Evolutionary conservation across 2,113 vertebrate genomes (phyloP), one percentile per base, ranked within the genome.

Genomic region (Coturnix japonica): DNA sequence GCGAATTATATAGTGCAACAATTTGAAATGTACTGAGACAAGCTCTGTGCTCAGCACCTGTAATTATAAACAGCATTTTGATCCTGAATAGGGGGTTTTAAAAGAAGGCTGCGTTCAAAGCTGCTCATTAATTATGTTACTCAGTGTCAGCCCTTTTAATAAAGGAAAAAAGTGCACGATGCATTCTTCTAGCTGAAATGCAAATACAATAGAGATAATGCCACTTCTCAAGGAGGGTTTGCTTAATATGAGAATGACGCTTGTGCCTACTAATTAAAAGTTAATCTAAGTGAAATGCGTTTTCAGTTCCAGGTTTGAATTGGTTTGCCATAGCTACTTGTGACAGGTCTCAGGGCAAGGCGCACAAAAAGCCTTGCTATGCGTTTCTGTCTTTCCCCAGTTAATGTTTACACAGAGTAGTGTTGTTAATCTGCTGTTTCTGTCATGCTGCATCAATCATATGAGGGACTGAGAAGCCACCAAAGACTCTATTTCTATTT

Each of bases 121-220:
- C 61, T 90, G 49, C 80, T 95, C 39, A 81, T 95, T 95, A 95
- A 44, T 94, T 95, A 56, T 65, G 65, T 71, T 87, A 35, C 54
- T 69, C 54, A 72, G 39, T 63, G 73, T 88, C 88, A 88, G 12
- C 31, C 30, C n/a, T 87, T 64, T 87, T 75, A 87, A 76, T 76
- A 87, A 80, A 80, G 59, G 26, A 57, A 69, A 46, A 49, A 93
- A 78, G 28, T 28, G 3, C 35, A 11, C 83, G 74, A 17, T 28
- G 3, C n/a, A 8, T 88, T 83, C 47, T 88, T 78, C 47, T 83
- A 57, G 35, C 60, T 13, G 22, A 56, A 90, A 51, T 59, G 22
- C 69, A 85, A 89, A 44, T 73, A 41, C 78, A 82, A 26, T 26
- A 44, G 77, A 44, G 74, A 86, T 74, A 57, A 61, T 91, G 61